Base-by-base conservation (phyloP, 2,113 vertebrate genomes). In the Piprites chloris region DNA sequence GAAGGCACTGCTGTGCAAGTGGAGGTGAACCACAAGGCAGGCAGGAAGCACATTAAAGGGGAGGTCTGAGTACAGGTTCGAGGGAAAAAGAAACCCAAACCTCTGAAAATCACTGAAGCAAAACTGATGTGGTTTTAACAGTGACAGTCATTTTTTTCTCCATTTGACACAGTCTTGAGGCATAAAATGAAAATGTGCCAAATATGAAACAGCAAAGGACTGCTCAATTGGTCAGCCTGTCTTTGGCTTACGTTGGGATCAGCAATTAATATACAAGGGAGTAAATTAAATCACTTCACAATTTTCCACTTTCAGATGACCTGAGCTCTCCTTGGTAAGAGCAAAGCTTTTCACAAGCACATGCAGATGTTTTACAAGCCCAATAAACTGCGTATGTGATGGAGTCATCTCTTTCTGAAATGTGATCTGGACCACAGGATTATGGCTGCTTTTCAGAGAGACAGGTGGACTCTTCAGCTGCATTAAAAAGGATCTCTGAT, bases 281-380 rank as follows among this genome's bases (percentile, higher is more conserved):
- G 58, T 88, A 84, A 75, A 82, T 52, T 26, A 75, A 87, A 89
- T 69, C 17, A 58, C 37, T 79, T 88, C 9, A 71, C 55, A 37
- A 73, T 75, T 93, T 93, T 74, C 35, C 24, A 56, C 42, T 95
- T 89, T 77, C 56, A 88, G 68, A 92, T 88, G 83, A 86, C 56
- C 81, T 73, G 53, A 94, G 62, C 49, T 74, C 21, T 90, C 55
- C 42, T 44, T 56, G 27, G 33, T 49, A 78, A 75, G 42, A 90
- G 26, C 79, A 93, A 74, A 90, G 50, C 59, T 66, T 85, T 85
- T 80, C n/a, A 76, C 1, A 7, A 93, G 59, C 55, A 46, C 28
- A 24, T 44, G 47, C 55, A 80, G 83, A 74, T 74, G 35, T 91
- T 85, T 74, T 83, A 50, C 35, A 88, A 56, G 39, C 42, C 63